phyloP scores from a whole-genome alignment of 2,113 vertebrate species.

The Rhabdomys dilectus region DNA sequence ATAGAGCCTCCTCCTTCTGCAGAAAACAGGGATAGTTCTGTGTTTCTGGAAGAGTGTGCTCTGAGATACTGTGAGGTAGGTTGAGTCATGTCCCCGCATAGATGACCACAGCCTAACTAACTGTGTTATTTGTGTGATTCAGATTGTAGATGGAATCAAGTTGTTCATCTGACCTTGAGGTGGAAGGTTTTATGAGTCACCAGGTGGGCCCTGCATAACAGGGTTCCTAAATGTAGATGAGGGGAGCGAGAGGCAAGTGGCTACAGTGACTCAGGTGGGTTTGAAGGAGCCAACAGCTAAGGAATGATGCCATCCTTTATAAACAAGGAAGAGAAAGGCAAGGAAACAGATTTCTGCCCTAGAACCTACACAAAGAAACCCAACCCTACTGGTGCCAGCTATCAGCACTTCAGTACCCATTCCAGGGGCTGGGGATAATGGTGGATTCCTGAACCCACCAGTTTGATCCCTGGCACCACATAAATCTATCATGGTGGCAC shows the following conservation, averaged over 20 bases:
- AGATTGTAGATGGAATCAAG: neutral
- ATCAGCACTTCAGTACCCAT: neutral
- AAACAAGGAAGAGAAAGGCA: neutral
- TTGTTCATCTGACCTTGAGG: neutral
- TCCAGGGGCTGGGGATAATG: neutral
- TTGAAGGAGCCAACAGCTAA: neutral
- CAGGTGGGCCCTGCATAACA: neutral
- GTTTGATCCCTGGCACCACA: neutral
- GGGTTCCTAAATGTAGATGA: neutral
- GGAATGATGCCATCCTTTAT: rapidly evolving
- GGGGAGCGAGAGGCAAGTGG: neutral
- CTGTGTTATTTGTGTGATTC: neutral
- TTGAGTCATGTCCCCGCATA: neutral
- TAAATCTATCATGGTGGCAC: neutral
- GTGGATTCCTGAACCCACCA: neutral
- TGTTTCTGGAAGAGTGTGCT: neutral
- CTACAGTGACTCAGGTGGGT: neutral
- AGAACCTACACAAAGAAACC: neutral
- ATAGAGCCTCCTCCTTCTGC: neutral
- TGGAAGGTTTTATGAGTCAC: neutral
- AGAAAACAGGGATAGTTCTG: neutral
- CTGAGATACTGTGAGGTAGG: neutral
- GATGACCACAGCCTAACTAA: neutral
- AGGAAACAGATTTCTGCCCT: neutral
- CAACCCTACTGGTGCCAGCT: too few relatives aligned